Evolutionary conservation across 2,888 invertebrate species (phyloP).

Genomic region (Automeris io): DNA sequence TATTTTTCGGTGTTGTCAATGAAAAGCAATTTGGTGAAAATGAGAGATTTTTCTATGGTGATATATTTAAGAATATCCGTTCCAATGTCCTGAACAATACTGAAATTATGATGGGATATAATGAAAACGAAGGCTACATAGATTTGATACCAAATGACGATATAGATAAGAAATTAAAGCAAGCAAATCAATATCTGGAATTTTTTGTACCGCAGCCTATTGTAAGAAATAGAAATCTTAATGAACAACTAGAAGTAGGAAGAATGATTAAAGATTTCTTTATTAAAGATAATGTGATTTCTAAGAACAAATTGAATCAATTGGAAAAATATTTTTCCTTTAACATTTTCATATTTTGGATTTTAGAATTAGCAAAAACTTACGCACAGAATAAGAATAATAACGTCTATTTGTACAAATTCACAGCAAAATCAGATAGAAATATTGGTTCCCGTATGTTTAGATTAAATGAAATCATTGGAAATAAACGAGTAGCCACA

Average conservation of each 20-base stretch:
- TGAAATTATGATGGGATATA: slow-evolving; percentile 81
- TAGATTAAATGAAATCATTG: slow-evolving; percentile 8
- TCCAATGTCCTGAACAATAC: slow-evolving; percentile 30
- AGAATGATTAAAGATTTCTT: slow-evolving; percentile 19
- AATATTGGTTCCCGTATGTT: slow-evolving; percentile 18
- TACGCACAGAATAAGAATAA: slow-evolving; percentile 16
- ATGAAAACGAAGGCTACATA: slow-evolving; percentile 77
- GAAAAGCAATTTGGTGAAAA: slow-evolving; percentile 20
- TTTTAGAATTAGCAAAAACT: slow-evolving; percentile 19
- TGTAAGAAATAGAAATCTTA: slow-evolving; percentile 8
- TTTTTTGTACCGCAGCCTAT: slow-evolving; percentile 15
- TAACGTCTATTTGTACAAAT: slow-evolving; percentile 26
- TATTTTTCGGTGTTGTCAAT: slow-evolving; percentile 16
- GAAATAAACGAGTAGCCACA: slow-evolving; percentile 12
- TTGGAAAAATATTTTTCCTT: slow-evolving; percentile 18
- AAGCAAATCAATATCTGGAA: background rate
- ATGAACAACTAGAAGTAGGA: slow-evolving; percentile 20
- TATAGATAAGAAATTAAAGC: background rate
- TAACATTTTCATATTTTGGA: slow-evolving; percentile 17
- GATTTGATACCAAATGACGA: background rate
- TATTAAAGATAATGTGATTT: slow-evolving; percentile 15
- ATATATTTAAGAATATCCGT: slow-evolving; percentile 24
- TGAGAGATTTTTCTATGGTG: slow-evolving; percentile 20
- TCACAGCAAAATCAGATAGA: slow-evolving; percentile 25
- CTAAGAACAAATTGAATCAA: slow-evolving; percentile 13